Conservation (phyloP, 2,797 vertebrate species). For the Acrocephalus scirpaceus region DNA sequence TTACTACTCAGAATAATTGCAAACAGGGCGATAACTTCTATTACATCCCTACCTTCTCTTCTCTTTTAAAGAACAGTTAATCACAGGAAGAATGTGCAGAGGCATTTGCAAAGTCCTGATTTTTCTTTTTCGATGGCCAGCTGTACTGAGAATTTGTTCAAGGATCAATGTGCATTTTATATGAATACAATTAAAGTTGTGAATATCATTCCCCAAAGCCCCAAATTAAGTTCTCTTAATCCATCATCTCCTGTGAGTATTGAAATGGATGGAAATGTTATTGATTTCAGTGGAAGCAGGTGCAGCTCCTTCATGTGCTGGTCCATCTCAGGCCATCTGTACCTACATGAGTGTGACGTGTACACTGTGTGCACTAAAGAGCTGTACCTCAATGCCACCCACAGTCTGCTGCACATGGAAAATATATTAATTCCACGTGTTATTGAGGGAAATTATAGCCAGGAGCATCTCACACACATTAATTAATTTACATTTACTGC, state of each 20-base stretch:
- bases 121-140: background rate
- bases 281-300: background rate
- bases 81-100: background rate
- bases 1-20: conserved; percentile 14
- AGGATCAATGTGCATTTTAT: conserved; percentile 35
- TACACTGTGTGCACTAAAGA: background rate
- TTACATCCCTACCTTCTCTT: background rate
- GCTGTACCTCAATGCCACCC: background rate
- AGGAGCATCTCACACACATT: background rate
- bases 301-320: background rate
- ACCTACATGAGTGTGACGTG: accelerated
- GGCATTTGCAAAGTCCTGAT: background rate
- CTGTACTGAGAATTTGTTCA: conserved; percentile 15
- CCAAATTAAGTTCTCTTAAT: conserved; percentile 37
- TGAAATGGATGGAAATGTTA: background rate
- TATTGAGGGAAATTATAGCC: background rate
- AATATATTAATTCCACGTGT: background rate
- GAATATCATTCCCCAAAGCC: conserved; percentile 13
- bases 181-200: conserved; percentile 42
- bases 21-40: background rate
- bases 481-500: background rate
- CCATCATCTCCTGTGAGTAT: background rate
- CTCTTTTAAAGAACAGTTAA: conserved; percentile 9
- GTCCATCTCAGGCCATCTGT: background rate
- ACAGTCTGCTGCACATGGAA: background rate